Percentiles rank a stretch among this genome's conserved stretches.
Evolutionary conservation across 2,797 vertebrate species (phyloP).

Genomic region (Perodicticus potto): DNA sequence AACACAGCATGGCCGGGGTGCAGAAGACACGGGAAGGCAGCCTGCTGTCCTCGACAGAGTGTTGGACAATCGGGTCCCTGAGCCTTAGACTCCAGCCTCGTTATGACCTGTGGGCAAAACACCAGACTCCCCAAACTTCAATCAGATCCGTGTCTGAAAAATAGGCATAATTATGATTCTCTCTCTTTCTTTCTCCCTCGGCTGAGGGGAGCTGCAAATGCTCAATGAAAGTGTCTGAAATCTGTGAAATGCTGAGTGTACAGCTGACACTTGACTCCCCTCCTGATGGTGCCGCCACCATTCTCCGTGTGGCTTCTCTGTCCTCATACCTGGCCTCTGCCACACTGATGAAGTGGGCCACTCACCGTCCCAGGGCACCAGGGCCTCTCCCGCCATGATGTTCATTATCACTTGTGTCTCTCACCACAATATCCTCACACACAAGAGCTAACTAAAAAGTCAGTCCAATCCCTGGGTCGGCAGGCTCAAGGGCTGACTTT

Average conservation of each 20-base stretch:
- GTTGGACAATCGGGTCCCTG: accelerated
- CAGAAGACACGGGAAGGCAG: background rate
- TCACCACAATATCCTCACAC: accelerated
- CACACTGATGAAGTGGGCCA: accelerated
- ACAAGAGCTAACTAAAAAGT: background rate
- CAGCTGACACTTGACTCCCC: accelerated
- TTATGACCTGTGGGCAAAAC: background rate
- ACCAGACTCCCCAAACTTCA: accelerated
- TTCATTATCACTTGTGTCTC: background rate
- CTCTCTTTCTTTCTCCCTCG: background rate
- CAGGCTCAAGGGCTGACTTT: background rate
- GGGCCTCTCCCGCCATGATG: background rate
- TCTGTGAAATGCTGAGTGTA: too few species aligned
- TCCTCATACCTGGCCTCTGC: background rate
- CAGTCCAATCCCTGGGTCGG: background rate
- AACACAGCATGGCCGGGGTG: accelerated
- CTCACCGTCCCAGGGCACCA: accelerated
- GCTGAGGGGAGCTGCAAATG: background rate
- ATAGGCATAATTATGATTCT: too few species aligned
- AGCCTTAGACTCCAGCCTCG: accelerated
- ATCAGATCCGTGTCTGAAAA: too few species aligned
- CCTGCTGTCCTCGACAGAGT: accelerated
- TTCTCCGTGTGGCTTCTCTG: accelerated
- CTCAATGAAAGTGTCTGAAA: background rate
- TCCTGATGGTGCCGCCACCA: accelerated